phyloP scores from a whole-genome alignment of 2,113 vertebrate genomes.

The Labrus mixtus region DNA sequence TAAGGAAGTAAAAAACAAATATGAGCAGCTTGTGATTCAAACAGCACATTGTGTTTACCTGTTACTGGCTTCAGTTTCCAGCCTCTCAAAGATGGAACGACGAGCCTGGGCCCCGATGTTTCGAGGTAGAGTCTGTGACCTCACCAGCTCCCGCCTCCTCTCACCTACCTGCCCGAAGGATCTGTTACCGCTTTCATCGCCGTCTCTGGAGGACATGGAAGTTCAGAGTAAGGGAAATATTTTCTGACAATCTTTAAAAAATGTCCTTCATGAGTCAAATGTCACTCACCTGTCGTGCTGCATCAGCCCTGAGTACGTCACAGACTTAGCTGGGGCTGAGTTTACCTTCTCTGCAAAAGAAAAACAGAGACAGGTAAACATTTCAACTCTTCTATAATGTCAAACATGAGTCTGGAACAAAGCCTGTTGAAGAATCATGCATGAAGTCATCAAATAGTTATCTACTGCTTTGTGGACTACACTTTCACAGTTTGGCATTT shows the following conservation, averaged over 20 bases:
- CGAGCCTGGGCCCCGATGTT: conserved; percentile 88
- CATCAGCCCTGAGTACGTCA: conserved; percentile 78
- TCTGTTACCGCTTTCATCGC: conserved; percentile 66
- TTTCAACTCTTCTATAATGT: background rate
- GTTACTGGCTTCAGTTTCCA: conserved; percentile 84
- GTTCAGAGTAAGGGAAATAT: conserved; percentile 9
- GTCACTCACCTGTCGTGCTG: conserved; percentile 76
- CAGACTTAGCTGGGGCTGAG: conserved; percentile 77
- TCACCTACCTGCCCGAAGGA: conserved; percentile 80
- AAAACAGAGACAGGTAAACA: background rate
- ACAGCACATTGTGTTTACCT: conserved; percentile 76
- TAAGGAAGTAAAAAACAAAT: background rate
- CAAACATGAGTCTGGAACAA: background rate
- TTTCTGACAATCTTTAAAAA: background rate
- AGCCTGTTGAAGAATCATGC: no score
- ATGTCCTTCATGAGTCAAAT: background rate
- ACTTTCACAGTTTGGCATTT: no score
- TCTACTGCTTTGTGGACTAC: no score
- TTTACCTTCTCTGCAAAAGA: conserved; percentile 83
- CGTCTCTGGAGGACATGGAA: conserved; percentile 66
- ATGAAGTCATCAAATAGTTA: no score
- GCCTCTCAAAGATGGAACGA: conserved; percentile 89
- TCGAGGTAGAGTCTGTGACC: conserved; percentile 94
- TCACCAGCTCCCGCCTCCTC: conserved; percentile 89
- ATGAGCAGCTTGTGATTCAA: background rate